These are phyloP conservation scores for Drosophila cardini DNA, from an alignment of 1,140 invertebrate genomes.

Conservation along the genomic window DNA sequence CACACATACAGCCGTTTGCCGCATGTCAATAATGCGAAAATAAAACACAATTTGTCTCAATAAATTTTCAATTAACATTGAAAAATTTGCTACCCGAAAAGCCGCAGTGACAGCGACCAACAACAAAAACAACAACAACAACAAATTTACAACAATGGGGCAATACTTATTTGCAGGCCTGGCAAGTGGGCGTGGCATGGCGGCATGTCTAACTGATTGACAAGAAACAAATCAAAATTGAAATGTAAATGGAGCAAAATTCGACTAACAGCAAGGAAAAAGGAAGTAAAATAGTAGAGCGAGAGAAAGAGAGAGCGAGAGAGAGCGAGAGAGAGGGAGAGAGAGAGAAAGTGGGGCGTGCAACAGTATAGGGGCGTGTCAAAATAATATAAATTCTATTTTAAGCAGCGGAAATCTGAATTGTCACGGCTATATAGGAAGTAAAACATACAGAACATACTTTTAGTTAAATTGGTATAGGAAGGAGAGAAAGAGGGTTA, in stretches of 20 bases:
- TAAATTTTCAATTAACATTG: constrained; percentile 82
- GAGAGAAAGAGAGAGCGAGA: constrained; percentile 22
- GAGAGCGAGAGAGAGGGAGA: background rate
- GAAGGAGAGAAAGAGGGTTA: too few species aligned
- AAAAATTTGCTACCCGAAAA: constrained; percentile 67
- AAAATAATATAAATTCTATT: constrained; percentile 4
- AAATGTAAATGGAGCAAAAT: constrained; percentile 72
- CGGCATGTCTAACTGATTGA: constrained; percentile 71
- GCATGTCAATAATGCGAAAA: constrained; percentile 76
- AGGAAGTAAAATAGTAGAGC: constrained; percentile 6
- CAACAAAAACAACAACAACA: constrained; percentile 55
- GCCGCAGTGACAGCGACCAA: constrained; percentile 46
- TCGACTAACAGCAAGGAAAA: constrained; percentile 13
- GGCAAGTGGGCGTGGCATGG: constrained; percentile 14
- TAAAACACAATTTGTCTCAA: constrained; percentile 83
- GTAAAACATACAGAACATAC: too few species aligned
- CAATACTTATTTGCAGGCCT: constrained; percentile 5
- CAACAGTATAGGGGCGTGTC: constrained; percentile 1
- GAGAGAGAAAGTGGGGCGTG: background rate
- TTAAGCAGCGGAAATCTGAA: too few species aligned
- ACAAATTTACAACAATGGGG: constrained; percentile 44
- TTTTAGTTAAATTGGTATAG: too few species aligned
- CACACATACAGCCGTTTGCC: constrained; percentile 1
- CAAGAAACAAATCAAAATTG: constrained; percentile 80
- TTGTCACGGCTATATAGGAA: too few species aligned